Base-by-base conservation (phyloP, 2,797 vertebrate species). In the Halcyon smyrnensis region DNA sequence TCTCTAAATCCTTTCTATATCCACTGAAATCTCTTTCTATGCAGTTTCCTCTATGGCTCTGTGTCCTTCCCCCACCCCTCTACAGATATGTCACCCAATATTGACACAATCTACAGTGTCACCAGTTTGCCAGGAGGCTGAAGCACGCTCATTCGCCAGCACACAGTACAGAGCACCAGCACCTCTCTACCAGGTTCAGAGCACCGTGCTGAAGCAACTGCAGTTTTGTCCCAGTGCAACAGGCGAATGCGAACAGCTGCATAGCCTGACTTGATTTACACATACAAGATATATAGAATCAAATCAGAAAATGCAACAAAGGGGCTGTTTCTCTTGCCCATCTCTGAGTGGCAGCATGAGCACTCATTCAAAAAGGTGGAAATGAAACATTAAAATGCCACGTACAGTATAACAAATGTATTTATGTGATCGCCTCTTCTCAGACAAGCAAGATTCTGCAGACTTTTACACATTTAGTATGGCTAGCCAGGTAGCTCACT, bases 361-460 rank as follows among this genome's bases (percentile, higher is more conserved):
- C 60, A n/a, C 15, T 88, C 45, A 46, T 77, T 93, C 81, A 74
- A 39, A 89, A 83, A 92, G 30, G 56, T 64, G 53, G 81, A 60
- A 90, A 1, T 62, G 62, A 77, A 87, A 83, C 36, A 48, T 78
- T 87, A 84, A 93, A 95, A 93, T 89, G 65, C 27, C 93, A 87
- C 50, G 37, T 90, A 64, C 48, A 83, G 37, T 54, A 68, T 50
- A 90, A 83, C 25, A 82, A 74, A 82, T 21, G 34, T 79, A 89
- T 87, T 88, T 79, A 37, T 64, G 60, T 67, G 60, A 87, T 28
- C 24, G 59, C 34, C 19, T 80, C 36, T 87, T 56, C 80, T 57
- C 48, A 54, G 57, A 77, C 32, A 80, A 90, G 77, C 27, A 89
- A 84, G 48, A 18, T 77, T 84, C 30, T 68, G 43, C 48, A 91